phyloP scores from a whole-genome alignment of 2,797 vertebrate species.

The Anguilla marmorata region DNA sequence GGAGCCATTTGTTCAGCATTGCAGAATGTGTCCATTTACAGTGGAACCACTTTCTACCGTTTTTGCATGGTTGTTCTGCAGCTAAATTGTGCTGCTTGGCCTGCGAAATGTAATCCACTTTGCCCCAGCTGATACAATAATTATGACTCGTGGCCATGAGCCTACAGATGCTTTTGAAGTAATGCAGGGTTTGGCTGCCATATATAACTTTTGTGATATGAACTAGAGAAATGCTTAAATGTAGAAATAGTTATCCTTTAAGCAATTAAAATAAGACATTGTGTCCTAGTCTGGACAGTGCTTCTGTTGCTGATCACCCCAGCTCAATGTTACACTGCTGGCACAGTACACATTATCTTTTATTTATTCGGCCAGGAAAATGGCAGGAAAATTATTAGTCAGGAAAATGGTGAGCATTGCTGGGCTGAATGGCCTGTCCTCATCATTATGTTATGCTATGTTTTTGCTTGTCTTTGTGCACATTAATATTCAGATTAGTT shows the following conservation, averaged over 20 bases:
- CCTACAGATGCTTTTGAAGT: conserved; percentile 22
- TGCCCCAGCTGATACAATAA: conserved; percentile 42
- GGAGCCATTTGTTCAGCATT: background rate
- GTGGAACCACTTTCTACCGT: conserved; percentile 1
- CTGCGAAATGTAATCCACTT: conserved; percentile 63
- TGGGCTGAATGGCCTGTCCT: too few species aligned
- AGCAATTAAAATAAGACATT: background rate
- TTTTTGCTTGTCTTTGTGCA: background rate
- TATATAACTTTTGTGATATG: background rate
- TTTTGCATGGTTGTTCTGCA: conserved; percentile 46
- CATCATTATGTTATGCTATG: background rate
- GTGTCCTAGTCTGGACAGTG: background rate
- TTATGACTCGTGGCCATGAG: conserved; percentile 41
- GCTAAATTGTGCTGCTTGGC: conserved; percentile 55
- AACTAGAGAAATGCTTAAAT: background rate
- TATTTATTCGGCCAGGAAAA: too few species aligned
- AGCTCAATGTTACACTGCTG: background rate
- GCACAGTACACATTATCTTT: background rate
- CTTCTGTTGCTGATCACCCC: background rate
- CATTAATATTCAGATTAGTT: background rate
- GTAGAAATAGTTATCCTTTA: background rate
- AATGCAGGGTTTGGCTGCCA: background rate
- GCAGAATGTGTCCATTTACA: conserved; percentile 25
- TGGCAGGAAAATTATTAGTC: too few species aligned
- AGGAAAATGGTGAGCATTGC: too few species aligned